Evolutionary conservation across 2,113 vertebrate species (phyloP), one percentile per base, ranked within the genome.

Genomic region (Scatophagus argus): DNA sequence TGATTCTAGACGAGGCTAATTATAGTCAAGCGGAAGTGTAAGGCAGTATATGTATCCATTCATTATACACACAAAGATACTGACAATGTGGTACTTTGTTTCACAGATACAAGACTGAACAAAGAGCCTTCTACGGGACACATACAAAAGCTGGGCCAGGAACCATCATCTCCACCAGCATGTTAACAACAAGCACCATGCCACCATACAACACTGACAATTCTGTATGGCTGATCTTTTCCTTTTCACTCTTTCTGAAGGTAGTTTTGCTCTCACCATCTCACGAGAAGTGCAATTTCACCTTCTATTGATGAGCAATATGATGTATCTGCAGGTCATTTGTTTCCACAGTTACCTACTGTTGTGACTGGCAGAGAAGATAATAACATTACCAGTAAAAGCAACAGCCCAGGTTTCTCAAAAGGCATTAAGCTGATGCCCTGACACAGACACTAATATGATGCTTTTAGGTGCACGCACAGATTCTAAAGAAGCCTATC

Each of bases 41-140:
- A 75, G 32, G 39, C 51, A 59, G 36, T 65, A 51, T 82, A 80
- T 31, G 16, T 77, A 69, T 21, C 49, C 52, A 58, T 79, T 85
- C 69, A 74, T 66, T 73, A 55, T 25, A 56, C 41, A 82, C 62
- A 74, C 59, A 77, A 60, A 75, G 41, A 77, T 56, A 54, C 41
- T 52, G 58, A 92, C 90, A 93, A 89, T 83, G 89, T 69, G 41
- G 63, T 23, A 67, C 86, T 84, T 91, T 94, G 86, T 92, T 84
- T 74, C 23, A 74, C 47, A 61, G 58, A 79, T 23, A 59, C 41
- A 49, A 70, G 31, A 70, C 36, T 44, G 74, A 86, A 93, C 88
- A 93, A 93, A 88, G 82, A 71, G 43, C 66, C 78, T 74, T 92
- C 73, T 89, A 75, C 88, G 54, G 34, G 54, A 85, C 72, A 29